phyloP scores from a whole-genome alignment of 1,140 invertebrate species.

The Micrasema minimum region DNA sequence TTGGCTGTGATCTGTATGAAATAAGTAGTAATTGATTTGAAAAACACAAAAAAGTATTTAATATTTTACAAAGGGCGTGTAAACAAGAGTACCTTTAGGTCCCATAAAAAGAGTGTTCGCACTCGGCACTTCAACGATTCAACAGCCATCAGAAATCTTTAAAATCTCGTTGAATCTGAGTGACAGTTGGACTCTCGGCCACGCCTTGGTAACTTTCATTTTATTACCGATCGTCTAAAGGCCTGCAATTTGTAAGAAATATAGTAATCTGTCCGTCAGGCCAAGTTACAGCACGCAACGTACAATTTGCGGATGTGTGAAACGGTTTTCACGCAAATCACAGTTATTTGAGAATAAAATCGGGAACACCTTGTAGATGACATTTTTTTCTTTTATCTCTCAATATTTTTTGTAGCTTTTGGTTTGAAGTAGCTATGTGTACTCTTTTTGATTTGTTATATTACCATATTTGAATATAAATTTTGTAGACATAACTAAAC shows the following conservation, averaged over 20 bases:
- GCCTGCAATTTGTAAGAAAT: slow-evolving; percentile 46
- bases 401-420: too few species aligned
- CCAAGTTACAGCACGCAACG: slow-evolving; percentile 35
- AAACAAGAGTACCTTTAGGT: too few species aligned
- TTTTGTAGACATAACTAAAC: too few species aligned
- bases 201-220: slow-evolving; percentile 48
- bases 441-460: too few species aligned
- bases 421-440: too few species aligned
- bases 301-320: slow-evolving; percentile 49
- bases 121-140: slow-evolving; percentile 11
- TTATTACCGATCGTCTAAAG: slow-evolving; percentile 49
- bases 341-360: slow-evolving; percentile 8
- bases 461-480: too few species aligned
- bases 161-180: slow-evolving; percentile 11
- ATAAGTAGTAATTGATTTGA: too few species aligned
- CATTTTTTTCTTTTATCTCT: too few species aligned
- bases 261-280: slow-evolving; percentile 46
- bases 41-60: too few species aligned
- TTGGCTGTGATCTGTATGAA: too few species aligned
- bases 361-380: slow-evolving; percentile 16
- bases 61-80: not conserved
- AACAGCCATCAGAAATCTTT: not conserved
- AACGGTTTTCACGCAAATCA: slow-evolving; percentile 42
- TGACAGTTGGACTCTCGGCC: slow-evolving; percentile 17
- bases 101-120: not conserved